phyloP scores from a whole-genome alignment of 1,140 invertebrate species.

The Thalassaphorura encarpata region DNA sequence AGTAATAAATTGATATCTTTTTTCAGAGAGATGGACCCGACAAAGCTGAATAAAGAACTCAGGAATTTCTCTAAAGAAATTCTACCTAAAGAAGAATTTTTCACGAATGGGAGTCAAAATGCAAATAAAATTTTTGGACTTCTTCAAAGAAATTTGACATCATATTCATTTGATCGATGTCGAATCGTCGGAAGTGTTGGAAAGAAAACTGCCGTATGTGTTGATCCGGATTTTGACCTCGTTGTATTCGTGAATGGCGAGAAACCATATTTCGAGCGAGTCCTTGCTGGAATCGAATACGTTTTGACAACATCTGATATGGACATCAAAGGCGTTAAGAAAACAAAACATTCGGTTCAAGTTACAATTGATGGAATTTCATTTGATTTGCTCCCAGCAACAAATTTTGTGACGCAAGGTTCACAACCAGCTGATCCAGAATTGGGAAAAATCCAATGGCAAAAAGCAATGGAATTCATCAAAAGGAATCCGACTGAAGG shows the following conservation, averaged over 20 bases:
- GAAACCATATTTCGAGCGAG: background rate
- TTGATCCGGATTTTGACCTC: background rate
- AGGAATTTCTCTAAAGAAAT: too few relatives aligned
- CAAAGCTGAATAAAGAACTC: too few relatives aligned
- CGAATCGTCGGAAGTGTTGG: background rate
- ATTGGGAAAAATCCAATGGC: background rate
- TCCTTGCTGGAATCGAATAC: background rate
- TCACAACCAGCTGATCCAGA: background rate
- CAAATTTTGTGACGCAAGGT: background rate
- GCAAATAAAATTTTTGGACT: too few relatives aligned
- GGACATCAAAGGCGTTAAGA: background rate
- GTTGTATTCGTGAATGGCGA: slow-evolving; percentile 5
- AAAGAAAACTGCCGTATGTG: background rate
- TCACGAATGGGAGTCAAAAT: too few relatives aligned
- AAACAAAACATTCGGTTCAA: background rate
- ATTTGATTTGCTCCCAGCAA: background rate
- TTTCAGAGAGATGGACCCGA: too few relatives aligned
- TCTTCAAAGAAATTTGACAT: too few relatives aligned
- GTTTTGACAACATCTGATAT: background rate
- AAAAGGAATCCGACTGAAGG: background rate
- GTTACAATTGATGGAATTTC: background rate
- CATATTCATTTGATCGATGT: background rate
- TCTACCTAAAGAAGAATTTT: too few relatives aligned
- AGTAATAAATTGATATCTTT: too few relatives aligned
- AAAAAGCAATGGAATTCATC: background rate